Evolutionary conservation across 1,140 invertebrate species (phyloP), one percentile per base, ranked within the genome.

Genomic region (Bombus confusus): DNA sequence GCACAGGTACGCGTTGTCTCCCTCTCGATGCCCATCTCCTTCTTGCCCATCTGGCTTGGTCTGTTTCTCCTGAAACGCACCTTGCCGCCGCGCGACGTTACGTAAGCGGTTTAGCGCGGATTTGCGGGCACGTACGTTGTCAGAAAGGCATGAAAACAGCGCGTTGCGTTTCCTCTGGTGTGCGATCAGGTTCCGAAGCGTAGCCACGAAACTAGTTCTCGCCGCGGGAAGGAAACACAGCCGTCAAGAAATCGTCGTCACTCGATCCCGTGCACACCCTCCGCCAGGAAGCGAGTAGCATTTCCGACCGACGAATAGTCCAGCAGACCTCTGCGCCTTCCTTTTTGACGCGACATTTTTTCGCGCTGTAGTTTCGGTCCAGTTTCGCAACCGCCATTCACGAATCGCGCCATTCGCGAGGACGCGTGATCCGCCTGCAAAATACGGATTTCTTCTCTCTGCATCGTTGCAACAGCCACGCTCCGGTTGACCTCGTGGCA

Each of bases 81-180:
- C 47, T 52, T 10, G 66, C 52, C 13, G 28, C 13, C 18, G 34
- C 5, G 28, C 4, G 4, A 31, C 8, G 82, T 79, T 77, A 72
- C 83, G 76, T 73, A 72, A 80, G 52, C n/a, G 39, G 15, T 28
- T 47, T 31, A 66, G 10, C 37, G 64, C 64, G 59, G 66, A 57
- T 39, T 41, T 37, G 57, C 75, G 75, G n/a, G 37, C 73, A 41
- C 72, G n/a, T 64, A 12, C 39, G 41, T 43, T 88, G 62, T 81
- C 82, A 85, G 76, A 80, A 72, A 81, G 34, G 66, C 74, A 62
- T 52, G 87, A 82, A 89, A 80, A 78, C 68, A 76, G 13, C 34
- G 84, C 72, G 43, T 81, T 57, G 69, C 83, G 83, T 80, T 80
- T 59, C 83, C 31, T 80, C 34, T 28, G 64, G 25, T 12, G 15